Base-by-base conservation (phyloP, 2,888 invertebrate genomes). In the Mythimna albipuncta region DNA sequence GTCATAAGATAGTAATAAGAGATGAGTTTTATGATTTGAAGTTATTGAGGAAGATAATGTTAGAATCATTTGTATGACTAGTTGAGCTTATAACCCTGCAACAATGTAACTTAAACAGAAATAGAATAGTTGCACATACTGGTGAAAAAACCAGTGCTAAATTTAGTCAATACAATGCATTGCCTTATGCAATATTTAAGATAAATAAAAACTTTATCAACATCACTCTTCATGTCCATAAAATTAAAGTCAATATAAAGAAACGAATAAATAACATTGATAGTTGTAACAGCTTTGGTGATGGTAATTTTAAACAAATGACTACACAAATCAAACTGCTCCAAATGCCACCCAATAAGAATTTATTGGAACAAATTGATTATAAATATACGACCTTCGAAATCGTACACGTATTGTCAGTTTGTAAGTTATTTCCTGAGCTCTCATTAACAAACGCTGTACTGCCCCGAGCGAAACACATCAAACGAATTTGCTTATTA, bases 381-480 rank as follows among this genome's bases (percentile, higher is more conserved):
- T 89, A 87, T 79, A 85, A 86, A 88, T 87, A 89, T 84, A 87
- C 86, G 85, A 88, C 77, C 84, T 84, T 85, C 76, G 81, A 87
- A 80, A 82, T 84, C 84, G 83, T 83, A 88, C 87, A 85, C 81
- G 85, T 87, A 87, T 87, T 89, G 76, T 89, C 85, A 86, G 86
- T 84, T 82, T 85, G 79, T 79, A 86, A 88, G 88, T 89, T 88
- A 89, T 86, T 83, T 85, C 79, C 81, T 74, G 71, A 72, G 82
- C 75, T 83, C 88, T 90, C 86, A 89, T 91, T 90, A 90, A 78
- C 83, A 83, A 85, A 85, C 88, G 85, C 62, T 89, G 91, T 92
- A 91, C 86, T 69, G 93, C 93, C 92, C 62, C 81, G 68, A 89
- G 93, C 90, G 78, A 79, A 85, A 84, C 73, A 89, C 88, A 79